These are phyloP conservation scores for Lasiurus cinereus DNA, from an alignment of 2,113 vertebrate species.

Conservation along the genomic window DNA sequence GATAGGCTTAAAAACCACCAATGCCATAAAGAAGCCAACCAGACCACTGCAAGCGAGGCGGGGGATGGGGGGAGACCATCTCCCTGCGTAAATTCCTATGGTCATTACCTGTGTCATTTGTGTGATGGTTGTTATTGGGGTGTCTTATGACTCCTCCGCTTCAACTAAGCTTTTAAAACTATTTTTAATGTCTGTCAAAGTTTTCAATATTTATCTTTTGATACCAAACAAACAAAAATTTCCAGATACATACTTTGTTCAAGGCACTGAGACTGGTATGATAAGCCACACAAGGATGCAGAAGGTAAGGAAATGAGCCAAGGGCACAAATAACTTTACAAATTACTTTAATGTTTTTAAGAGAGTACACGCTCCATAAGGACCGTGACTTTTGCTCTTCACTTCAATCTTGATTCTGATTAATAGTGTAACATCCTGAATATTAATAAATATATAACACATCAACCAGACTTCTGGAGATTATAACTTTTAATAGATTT, in stretches of 20 bases:
- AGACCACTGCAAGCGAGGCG: background rate
- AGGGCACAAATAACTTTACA: background rate
- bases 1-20: background rate
- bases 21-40: background rate
- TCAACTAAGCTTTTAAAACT: conserved; percentile 18
- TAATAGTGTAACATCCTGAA: background rate
- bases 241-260: background rate
- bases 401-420: background rate
- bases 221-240: background rate
- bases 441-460: background rate
- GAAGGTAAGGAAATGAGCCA: background rate
- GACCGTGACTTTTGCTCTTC: background rate
- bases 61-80: background rate
- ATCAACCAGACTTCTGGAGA: background rate
- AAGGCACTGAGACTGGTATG: background rate
- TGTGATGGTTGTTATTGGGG: background rate
- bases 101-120: background rate
- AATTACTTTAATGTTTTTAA: background rate
- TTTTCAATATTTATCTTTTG: background rate
- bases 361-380: background rate
- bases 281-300: background rate
- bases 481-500: background rate
- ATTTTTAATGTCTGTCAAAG: background rate
- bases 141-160: background rate
- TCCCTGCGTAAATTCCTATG: background rate